Conservation (phyloP, 2,113 vertebrate species). For the Plectropomus leopardus region DNA sequence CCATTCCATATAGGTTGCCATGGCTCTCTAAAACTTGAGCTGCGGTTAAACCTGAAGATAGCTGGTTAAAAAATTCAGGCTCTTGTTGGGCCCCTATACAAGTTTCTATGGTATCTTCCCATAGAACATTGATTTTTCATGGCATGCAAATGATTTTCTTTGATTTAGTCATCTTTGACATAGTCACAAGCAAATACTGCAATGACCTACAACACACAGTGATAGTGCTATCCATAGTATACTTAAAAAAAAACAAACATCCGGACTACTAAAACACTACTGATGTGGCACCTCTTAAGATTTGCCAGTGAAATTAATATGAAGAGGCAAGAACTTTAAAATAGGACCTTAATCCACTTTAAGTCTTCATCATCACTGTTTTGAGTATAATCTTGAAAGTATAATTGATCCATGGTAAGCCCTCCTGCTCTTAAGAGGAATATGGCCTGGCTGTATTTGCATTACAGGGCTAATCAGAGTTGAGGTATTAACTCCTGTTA, state of each 20-base stretch:
- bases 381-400: constrained; percentile 33
- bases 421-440: background rate
- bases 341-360: constrained; percentile 11
- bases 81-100: background rate
- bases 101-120: background rate
- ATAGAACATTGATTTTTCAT: background rate
- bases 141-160: background rate
- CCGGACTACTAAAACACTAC: background rate
- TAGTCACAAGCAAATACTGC: no score
- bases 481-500: background rate
- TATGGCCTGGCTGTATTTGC: background rate
- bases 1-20: background rate
- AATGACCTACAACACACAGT: no score
- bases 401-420: constrained; percentile 19
- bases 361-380: constrained; percentile 16
- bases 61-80: background rate
- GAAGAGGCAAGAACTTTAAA: background rate
- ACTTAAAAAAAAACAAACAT: background rate
- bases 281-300: background rate
- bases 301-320: background rate
- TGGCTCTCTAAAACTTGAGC: no score
- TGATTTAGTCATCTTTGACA: background rate
- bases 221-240: background rate
- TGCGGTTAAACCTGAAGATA: no score
- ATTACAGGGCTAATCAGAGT: constrained; percentile 12